These are phyloP conservation scores for Megalurothrips usitatus DNA, from an alignment of 2,888 invertebrate species.

Conservation along the genomic window DNA sequence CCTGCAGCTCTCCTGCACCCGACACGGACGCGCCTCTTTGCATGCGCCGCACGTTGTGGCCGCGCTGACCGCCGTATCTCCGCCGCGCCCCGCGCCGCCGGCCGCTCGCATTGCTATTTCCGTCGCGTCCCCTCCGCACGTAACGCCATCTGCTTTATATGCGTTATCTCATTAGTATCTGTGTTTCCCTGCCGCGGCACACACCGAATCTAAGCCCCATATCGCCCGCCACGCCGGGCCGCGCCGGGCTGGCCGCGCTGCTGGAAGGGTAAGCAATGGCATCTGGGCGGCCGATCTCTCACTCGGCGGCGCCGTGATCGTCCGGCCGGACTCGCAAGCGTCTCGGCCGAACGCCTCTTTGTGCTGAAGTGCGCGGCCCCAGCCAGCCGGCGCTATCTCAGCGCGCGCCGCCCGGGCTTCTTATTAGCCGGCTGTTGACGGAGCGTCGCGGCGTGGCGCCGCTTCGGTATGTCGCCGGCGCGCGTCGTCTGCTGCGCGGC, in stretches of 20 bases:
- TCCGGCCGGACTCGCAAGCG: too few species aligned
- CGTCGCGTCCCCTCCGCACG: not conserved
- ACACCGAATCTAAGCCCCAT: not conserved
- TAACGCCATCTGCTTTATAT: too few species aligned
- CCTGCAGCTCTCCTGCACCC: too few species aligned
- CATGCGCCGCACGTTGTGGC: too few species aligned
- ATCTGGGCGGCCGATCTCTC: not conserved
- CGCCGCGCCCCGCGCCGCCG: not conserved
- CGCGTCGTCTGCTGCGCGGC: not conserved
- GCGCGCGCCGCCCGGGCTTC: not conserved
- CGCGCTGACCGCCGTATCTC: too few species aligned
- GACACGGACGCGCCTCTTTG: not conserved
- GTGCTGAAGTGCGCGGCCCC: not conserved
- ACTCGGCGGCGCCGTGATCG: not conserved
- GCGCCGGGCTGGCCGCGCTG: too few species aligned
- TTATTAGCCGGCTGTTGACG: conserved; percentile 22
- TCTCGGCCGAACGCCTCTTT: not conserved
- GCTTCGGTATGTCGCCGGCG: not conserved
- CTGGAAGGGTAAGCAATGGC: too few species aligned
- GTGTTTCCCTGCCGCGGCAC: not conserved
- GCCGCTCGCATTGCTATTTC: not conserved
- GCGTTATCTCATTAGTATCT: conserved; percentile 20
- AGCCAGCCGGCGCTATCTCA: not conserved
- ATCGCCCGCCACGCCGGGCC: not conserved
- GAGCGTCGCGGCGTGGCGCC: not conserved